Percentiles rank a stretch among this genome's conserved stretches.
Evolutionary conservation across 1,140 invertebrate species (phyloP).

Genomic region (Heliconius nattereri): DNA sequence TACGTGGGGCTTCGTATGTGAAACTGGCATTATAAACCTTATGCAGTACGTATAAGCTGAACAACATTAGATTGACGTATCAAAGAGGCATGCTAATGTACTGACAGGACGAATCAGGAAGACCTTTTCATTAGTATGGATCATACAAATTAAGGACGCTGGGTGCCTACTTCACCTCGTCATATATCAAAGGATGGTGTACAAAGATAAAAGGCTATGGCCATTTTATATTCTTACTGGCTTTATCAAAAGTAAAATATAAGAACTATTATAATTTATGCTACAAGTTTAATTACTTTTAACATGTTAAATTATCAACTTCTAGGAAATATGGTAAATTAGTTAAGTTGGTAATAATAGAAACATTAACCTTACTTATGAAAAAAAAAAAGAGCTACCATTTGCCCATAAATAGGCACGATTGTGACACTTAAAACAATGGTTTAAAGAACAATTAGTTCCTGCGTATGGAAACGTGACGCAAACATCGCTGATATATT

Average conservation of each 20-base stretch:
- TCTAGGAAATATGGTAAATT: neutral
- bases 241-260: neutral
- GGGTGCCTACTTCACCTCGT: neutral
- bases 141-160: constrained; percentile 19
- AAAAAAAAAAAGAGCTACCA: neutral
- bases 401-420: constrained; percentile 3
- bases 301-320: neutral
- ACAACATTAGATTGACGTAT: neutral
- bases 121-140: constrained; percentile 28
- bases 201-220: neutral
- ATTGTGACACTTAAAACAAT: constrained; percentile 18
- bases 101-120: constrained; percentile 27
- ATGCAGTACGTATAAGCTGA: neutral
- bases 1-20: constrained; percentile 55
- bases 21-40: constrained; percentile 17
- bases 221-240: neutral
- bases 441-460: constrained; percentile 20
- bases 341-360: neutral
- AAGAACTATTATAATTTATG: neutral
- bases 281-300: neutral
- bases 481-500: constrained; percentile 14
- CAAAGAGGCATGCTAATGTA: constrained; percentile 27
- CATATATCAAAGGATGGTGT: constrained; percentile 18
- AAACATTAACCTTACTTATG: neutral
- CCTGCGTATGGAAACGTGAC: constrained; percentile 14